Percentiles rank a stretch among this genome's conserved stretches.
Conservation (phyloP, 2,888 invertebrate species). For the Uropetala carovei region DNA sequence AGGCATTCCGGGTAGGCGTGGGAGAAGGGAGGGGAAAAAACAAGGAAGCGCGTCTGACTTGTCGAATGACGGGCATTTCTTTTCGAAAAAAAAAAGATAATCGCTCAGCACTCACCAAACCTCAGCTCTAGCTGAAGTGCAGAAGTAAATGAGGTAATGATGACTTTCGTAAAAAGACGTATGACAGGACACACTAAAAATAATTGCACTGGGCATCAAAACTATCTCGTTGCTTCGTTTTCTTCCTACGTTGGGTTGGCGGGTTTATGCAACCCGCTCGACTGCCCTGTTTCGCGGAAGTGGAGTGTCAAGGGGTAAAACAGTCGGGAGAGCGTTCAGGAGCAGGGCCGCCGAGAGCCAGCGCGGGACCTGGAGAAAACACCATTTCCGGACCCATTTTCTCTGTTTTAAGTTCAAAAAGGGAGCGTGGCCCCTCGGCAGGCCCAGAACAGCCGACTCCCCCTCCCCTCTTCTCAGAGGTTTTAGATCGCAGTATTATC, state of each 20-base stretch:
- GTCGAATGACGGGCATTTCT: neutral
- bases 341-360: neutral
- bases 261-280: conserved; percentile 40
- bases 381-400: too few relatives aligned
- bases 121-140: neutral
- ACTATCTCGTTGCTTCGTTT: conserved; percentile 20
- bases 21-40: neutral
- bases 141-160: conserved; percentile 11
- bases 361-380: too few relatives aligned
- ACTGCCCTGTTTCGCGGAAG: neutral
- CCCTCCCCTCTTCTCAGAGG: too few relatives aligned
- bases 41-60: neutral
- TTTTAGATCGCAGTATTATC: too few relatives aligned
- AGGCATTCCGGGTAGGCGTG: conserved; percentile 2
- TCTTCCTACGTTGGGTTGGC: neutral
- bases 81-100: neutral
- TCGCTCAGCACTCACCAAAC: too few relatives aligned
- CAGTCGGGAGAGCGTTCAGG: neutral
- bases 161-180: neutral
- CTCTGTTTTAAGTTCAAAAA: too few relatives aligned
- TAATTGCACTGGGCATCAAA: neutral
- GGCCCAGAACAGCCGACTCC: too few relatives aligned
- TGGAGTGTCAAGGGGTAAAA: conserved; percentile 14
- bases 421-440: too few relatives aligned
- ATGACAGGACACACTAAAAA: neutral